Base-by-base conservation (phyloP, 2,113 vertebrate species). In the Phocoena sinus region DNA sequence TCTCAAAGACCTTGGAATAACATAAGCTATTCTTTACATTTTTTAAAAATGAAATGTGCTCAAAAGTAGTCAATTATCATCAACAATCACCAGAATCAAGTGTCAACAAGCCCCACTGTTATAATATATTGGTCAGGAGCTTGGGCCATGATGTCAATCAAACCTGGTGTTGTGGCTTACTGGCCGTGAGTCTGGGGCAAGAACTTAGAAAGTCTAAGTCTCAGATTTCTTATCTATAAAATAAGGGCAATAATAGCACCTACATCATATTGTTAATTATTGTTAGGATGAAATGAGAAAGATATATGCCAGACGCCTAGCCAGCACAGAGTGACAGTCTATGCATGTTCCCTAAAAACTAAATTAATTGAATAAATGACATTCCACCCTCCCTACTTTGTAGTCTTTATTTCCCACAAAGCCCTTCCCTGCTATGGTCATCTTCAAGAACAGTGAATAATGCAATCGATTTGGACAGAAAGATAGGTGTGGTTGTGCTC, bases 1-100 rank as follows among this genome's bases (percentile, higher is more conserved):
- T 97, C 96, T 96, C 92, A 96, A 96, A 97, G 67, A 91, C 18
- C 50, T 97, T 83, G 44, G 68, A 76, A 88, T 97, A 98, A 85
- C 96, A 82, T 58, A 81, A 97, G 89, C 36, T 95, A 87, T 96
- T 98, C 84, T 84, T 93, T 96, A 67, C 68, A 23, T 63, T 73
- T 83, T 81, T 53, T 33, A 36, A 12, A 17, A 79, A 91, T 81
- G 65, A 95, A 94, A 91, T 80, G 26, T 62, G 5, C 88, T 97
- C 94, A 94, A 58, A 85, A 96, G 26, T 63, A 95, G 65, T 89
- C 84, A 98, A 96, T 70, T 26, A 67, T 95, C 84, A 96, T 95
- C 92, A 95, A 81, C 83, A 93, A 96, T 88, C 91, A 82, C 47
- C 53, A 90, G 96, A 70, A 71, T 8, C n/a, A 92, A 97, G 83